Conservation (phyloP, 1,140 invertebrate genomes). For the Hylyphantes graminicola region DNA sequence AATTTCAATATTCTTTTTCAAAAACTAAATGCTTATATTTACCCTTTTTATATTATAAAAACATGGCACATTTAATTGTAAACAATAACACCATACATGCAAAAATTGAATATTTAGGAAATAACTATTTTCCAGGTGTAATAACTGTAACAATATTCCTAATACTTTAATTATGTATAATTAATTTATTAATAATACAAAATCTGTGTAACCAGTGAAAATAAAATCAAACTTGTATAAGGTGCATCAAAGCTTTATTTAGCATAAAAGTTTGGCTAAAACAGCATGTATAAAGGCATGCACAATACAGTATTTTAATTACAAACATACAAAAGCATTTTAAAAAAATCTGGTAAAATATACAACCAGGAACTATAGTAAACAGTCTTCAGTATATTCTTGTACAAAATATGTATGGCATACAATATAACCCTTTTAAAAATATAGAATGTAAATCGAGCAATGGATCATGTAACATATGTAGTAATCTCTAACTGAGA, state of each 20-base stretch:
- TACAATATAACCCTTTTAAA: constrained; percentile 31
- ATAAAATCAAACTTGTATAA: background rate
- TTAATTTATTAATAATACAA: background rate
- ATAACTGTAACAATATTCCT: too few species aligned
- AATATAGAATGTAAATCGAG: constrained; percentile 1
- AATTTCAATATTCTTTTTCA: too few species aligned
- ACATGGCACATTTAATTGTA: too few species aligned
- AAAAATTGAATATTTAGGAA: too few species aligned
- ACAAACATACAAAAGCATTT: constrained; percentile 41
- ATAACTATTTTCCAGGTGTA: too few species aligned
- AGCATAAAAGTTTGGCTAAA: constrained; percentile 52
- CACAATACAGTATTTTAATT: constrained; percentile 39
- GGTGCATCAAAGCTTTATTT: constrained; percentile 54
- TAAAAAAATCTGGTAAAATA: constrained; percentile 41
- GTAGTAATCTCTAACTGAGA: background rate
- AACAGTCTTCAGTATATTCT: constrained; percentile 36
- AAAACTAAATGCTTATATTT: too few species aligned
- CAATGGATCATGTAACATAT: background rate
- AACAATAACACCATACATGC: too few species aligned
- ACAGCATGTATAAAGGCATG: constrained; percentile 53
- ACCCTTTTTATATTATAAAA: too few species aligned
- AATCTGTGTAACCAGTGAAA: background rate
- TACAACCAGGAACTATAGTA: constrained; percentile 55
- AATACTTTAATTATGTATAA: too few species aligned
- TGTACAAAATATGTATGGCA: constrained; percentile 38